Evolutionary conservation across 2,797 vertebrate species (phyloP).

Genomic region (Sus cebifrons): DNA sequence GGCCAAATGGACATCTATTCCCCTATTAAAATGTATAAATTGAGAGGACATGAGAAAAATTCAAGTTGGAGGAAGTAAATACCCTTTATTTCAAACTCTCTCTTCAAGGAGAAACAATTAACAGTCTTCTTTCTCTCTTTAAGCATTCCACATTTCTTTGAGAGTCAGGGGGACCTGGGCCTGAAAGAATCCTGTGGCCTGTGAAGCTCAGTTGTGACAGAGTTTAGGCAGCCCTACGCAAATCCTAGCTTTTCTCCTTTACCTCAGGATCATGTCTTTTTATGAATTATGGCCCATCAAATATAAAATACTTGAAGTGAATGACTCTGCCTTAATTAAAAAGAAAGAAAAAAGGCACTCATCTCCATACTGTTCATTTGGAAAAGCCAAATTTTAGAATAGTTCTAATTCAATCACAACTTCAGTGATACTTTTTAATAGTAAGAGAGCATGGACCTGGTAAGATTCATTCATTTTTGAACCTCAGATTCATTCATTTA

Average conservation of each 20-base stretch:
- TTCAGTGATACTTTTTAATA: constrained; percentile 17
- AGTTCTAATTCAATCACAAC: constrained; percentile 61
- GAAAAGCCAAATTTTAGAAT: constrained; percentile 59
- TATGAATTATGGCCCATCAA: constrained; percentile 21
- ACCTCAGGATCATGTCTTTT: not conserved
- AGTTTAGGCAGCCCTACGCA: not conserved
- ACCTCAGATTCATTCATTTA: not conserved
- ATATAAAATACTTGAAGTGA: constrained; percentile 45
- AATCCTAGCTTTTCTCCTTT: not conserved
- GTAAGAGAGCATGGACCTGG: not conserved
- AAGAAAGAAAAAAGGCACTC: not conserved
- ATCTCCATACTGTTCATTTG: not conserved
- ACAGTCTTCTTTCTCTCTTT: not conserved
- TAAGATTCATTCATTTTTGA: constrained; percentile 65
- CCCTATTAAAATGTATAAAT: not conserved
- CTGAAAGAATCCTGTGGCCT: not conserved
- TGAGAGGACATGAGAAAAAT: not conserved
- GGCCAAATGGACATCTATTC: not conserved
- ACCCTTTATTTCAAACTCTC: not conserved
- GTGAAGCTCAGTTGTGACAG: not conserved
- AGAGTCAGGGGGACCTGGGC: not conserved
- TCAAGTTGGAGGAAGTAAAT: not conserved
- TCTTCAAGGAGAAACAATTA: not conserved
- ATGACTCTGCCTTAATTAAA: constrained; percentile 13
- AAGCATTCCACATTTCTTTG: not conserved